phyloP scores from a whole-genome alignment of 2,113 vertebrate genomes.

The Oreochromis niloticus region DNA sequence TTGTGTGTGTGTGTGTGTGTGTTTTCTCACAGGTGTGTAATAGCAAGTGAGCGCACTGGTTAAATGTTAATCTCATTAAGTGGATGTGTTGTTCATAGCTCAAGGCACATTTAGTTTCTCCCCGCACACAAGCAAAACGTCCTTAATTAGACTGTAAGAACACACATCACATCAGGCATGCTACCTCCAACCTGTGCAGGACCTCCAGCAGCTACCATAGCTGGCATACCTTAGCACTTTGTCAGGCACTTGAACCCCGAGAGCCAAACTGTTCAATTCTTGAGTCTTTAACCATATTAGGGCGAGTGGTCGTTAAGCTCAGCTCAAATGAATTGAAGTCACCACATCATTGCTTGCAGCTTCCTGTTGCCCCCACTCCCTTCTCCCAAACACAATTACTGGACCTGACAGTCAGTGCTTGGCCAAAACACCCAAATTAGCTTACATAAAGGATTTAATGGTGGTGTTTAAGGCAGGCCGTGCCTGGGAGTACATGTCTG shows the following conservation, averaged over 20 bases:
- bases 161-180: conserved; percentile 34
- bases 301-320: conserved; percentile 19
- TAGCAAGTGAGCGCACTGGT: conserved; percentile 40
- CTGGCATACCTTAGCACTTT: conserved; percentile 60
- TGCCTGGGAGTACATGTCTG: background rate
- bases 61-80: conserved; percentile 69
- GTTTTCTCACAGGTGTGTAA: conserved; percentile 37
- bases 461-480: background rate
- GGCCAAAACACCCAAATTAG: background rate
- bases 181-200: conserved; percentile 40
- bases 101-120: conserved; percentile 12
- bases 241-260: conserved; percentile 27
- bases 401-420: background rate
- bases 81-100: conserved; percentile 46
- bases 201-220: conserved; percentile 59
- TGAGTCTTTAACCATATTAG: conserved; percentile 50
- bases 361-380: background rate
- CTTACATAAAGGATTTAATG: background rate
- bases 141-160: conserved; percentile 72
- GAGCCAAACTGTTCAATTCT: conserved; percentile 20
- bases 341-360: background rate
- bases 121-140: conserved; percentile 3
- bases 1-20: background rate
- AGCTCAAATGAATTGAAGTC: conserved; percentile 12
- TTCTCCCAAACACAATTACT: conserved; percentile 18